Base-by-base conservation (phyloP, 1,140 invertebrate species). In the Campodea augens region DNA sequence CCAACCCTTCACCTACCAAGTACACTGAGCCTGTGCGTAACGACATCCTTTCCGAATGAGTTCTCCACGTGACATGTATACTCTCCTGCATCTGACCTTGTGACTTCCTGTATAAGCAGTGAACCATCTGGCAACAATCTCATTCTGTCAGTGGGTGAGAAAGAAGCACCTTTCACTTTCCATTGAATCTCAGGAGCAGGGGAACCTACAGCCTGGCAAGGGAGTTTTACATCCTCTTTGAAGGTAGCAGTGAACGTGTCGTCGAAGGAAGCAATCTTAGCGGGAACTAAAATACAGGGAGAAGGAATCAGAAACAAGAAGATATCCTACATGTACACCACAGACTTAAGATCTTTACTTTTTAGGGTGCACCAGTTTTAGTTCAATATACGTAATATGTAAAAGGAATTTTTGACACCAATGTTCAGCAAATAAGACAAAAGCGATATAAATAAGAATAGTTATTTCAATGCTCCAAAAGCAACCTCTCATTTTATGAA, bases 21-120 rank as follows among this genome's bases (percentile, higher is more conserved):
- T 4, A 95, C 86, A 48, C 87, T 74, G 21, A 96, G 67, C 39
- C 79, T 77, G 59, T 93, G 88, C 4, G 86, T 91, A 32, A 91
- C 86, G 19, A 78, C 84, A 55, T 91, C 88, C 51, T 84, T 81
- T 25, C 89, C 89, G 60, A 87, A 90, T 12, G 81, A 77, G 64
- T 95, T 96, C 58, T 87, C 84, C 4, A 91, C 91, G 51, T 79
- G 78, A 62, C 91, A 96, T 0, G 80, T 77, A 55, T 89, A 90
- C 62, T 89, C 82, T 25, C 84, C 86, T 46, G 84, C 86, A 64
- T 93, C 88, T 48, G 82, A 78, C 40, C 85, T 72, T 39, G 82
- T 81, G 0, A 93, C 82, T 52, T 84, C 78, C 49, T 84, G 81
- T 40, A 97, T 90, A 44, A 86, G 74, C 1, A 97, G 66, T 1